A percentile compares a stretch with the other conserved stretches of the same genome.
Evolutionary conservation across 2,888 invertebrate species (phyloP).

Genomic region (Synanthedon formicaeformis): DNA sequence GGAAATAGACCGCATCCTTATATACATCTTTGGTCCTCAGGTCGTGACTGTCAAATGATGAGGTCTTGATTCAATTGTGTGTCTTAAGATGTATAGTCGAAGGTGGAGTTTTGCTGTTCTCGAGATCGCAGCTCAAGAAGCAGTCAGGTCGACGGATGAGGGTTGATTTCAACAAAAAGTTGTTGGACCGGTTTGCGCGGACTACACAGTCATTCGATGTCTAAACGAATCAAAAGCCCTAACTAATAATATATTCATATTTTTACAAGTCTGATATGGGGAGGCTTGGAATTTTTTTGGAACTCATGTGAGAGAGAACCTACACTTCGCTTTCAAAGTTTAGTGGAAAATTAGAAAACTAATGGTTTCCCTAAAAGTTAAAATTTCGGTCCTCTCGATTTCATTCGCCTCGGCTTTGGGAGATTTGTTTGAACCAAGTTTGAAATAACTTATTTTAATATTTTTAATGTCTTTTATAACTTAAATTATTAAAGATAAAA

Average conservation of each 20-base stretch:
- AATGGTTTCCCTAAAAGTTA: no score
- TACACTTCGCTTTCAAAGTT: no score
- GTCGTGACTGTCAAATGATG: conserved; percentile 52
- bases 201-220: conserved; percentile 33
- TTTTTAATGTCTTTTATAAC: no score
- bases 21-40: conserved; percentile 47
- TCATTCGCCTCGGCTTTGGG: no score
- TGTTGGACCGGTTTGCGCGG: conserved; percentile 50
- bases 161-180: conserved; percentile 62
- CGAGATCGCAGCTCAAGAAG: conserved; percentile 10
- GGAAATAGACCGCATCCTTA: conserved; percentile 27
- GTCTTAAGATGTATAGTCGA: conserved; percentile 10
- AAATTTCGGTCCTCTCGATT: no score
- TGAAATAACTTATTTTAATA: no score
- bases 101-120: conserved; percentile 10
- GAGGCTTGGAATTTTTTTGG: conserved; percentile 11
- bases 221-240: conserved; percentile 39
- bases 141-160: conserved; percentile 42
- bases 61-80: conserved; percentile 10
- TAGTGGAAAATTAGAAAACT: no score
- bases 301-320: not conserved
- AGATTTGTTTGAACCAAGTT: no score
- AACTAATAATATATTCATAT: conserved; percentile 48
- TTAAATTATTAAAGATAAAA: no score
- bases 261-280: conserved; percentile 30